Evolutionary conservation across 2,113 vertebrate species (phyloP).

Genomic region (Sula dactylatra): DNA sequence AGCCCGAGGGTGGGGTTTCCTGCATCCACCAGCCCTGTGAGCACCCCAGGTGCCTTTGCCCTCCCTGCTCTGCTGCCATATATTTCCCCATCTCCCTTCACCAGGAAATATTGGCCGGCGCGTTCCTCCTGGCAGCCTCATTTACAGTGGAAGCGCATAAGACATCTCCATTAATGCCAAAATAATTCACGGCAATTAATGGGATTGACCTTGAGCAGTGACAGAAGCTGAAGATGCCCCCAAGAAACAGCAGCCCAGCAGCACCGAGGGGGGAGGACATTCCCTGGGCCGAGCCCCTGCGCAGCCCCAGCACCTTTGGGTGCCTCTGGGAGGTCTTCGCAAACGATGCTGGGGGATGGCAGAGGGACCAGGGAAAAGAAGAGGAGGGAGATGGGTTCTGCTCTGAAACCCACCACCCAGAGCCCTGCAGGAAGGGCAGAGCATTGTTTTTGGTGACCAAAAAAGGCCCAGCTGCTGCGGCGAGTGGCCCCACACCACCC

Average conservation of each 20-base stretch:
- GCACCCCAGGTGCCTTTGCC: fast-evolving
- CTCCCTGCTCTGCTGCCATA: not conserved
- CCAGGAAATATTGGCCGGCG: not conserved
- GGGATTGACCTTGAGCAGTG: conserved; percentile 33
- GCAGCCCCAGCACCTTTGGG: not conserved
- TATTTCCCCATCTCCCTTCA: not conserved
- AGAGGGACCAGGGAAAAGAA: not conserved
- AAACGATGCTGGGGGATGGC: fast-evolving
- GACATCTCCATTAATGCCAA: conserved; percentile 46
- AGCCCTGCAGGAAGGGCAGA: not conserved
- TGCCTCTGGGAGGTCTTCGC: not conserved
- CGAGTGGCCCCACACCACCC: fast-evolving
- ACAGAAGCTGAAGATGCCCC: not conserved
- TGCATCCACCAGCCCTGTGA: not conserved
- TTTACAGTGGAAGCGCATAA: not conserved
- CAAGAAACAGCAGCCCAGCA: not conserved
- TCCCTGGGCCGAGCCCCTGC: fast-evolving
- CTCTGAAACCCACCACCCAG: not conserved
- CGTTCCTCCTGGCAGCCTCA: conserved; percentile 8
- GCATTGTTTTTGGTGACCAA: fast-evolving
- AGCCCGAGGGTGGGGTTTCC: not conserved
- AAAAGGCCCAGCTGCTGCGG: not conserved
- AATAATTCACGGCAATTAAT: conserved; percentile 42
- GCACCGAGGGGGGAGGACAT: fast-evolving
- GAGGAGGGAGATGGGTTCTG: not conserved